Conservation (phyloP, 2,113 vertebrate genomes). For the Seriola quinqueradiata region DNA sequence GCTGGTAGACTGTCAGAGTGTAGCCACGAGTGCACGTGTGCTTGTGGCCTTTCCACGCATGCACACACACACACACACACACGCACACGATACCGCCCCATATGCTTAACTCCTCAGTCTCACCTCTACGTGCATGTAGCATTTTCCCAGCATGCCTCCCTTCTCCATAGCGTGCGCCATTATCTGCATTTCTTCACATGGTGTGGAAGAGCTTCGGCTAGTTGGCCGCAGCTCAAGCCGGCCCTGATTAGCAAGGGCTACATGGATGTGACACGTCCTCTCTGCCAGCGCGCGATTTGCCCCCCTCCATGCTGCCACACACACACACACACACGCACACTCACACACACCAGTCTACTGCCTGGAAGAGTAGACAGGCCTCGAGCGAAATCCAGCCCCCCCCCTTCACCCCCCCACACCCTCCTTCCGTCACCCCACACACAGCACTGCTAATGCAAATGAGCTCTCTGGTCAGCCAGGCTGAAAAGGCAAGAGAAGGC, state of each 20-base stretch:
- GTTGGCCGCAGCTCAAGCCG: conserved; percentile 82
- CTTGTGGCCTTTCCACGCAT: conserved; percentile 36
- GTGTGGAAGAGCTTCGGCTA: conserved; percentile 54
- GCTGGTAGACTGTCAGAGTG: conserved; percentile 53
- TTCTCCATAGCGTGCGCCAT: conserved; percentile 75
- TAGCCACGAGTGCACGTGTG: conserved; percentile 49
- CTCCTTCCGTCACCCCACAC: conserved; percentile 16
- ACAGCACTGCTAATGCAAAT: conserved; percentile 85
- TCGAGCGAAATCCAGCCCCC: conserved; percentile 84
- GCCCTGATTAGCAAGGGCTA: conserved; percentile 88
- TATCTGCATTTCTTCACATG: conserved; percentile 90
- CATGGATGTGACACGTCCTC: conserved; percentile 88
- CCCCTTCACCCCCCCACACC: conserved; percentile 20
- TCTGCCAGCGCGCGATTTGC: conserved; percentile 83
- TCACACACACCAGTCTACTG: conserved; percentile 80
- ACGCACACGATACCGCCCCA: conserved; percentile 39
- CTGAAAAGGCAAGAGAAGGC: conserved; percentile 87
- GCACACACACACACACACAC: conserved; percentile 23
- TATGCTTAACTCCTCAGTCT: conserved; percentile 66
- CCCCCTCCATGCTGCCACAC: conserved; percentile 63
- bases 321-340: conserved; percentile 45
- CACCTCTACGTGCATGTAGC: conserved; percentile 69
- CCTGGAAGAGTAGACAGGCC: conserved; percentile 88
- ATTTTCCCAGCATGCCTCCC: conserved; percentile 71
- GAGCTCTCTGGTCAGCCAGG: conserved; percentile 86